Base-by-base conservation (phyloP, 2,888 invertebrate genomes). In the Epinotia brunnichana region DNA sequence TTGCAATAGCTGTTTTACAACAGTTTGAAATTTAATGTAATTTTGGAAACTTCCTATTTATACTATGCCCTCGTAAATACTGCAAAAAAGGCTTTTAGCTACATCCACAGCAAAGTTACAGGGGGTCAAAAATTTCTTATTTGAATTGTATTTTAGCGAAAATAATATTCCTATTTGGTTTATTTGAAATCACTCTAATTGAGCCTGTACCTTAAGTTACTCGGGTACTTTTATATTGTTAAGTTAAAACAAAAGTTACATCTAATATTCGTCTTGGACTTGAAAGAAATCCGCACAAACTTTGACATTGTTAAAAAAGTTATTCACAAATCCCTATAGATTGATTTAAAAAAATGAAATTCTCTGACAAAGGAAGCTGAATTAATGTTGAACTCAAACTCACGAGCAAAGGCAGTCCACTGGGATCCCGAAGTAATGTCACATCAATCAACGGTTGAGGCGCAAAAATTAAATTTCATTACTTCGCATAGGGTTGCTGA, bases 381-480 rank as follows among this genome's bases (percentile, higher is more conserved):
- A 72, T 62, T 72, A 72, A 75, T 70, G 51, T 60, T 44, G 41
- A 72, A 74, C 74, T 74, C 69, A 69, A 72, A 74, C 70, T 76
- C 62, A 68, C 74, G 68, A 69, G 75, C 73, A 73, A 76, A 72
- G 72, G 73, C 69, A 74, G 75, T 68, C 67, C 29, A 41, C 74
- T 73, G 75, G 74, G 76, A 79, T 77, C 76, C 74, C 75, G 68
- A 75, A 81, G 80, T 80, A 74, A 76, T 74, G 74, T 76, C 77
- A 66, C 81, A 84, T 84, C 83, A 81, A 83, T 84, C 85, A 83
- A 80, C 80, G 80, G 80, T 79, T 80, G 82, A 80, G 83, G 79
- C 79, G 77, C 79, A 78, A 78, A 82, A 84, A 82, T 83, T 81
- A 78, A 81, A 81, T 78, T 76, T 73, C 57, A 73, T 77, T 74